These are phyloP conservation scores for Oreochromis niloticus DNA, from an alignment of 2,113 vertebrate species.

Conservation along the genomic window DNA sequence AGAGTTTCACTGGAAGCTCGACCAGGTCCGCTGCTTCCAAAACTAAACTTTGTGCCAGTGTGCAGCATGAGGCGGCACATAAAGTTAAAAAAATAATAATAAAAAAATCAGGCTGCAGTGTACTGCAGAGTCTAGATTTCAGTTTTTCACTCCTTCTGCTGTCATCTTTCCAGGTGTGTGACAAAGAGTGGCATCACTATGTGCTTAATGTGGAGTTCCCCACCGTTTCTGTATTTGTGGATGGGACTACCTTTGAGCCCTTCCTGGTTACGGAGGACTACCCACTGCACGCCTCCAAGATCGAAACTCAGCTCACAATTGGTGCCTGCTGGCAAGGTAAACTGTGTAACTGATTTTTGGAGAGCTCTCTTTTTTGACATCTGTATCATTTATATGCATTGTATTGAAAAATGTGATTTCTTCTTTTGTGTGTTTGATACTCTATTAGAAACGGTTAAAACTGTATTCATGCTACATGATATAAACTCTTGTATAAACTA, in stretches of 20 bases:
- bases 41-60: neutral
- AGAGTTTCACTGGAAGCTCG: constrained; percentile 96
- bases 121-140: neutral
- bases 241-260: constrained; percentile 85
- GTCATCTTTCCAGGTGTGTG: constrained; percentile 79
- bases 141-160: neutral
- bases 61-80: neutral
- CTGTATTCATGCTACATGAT: neutral
- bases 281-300: constrained; percentile 84
- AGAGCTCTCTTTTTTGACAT: neutral
- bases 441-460: neutral
- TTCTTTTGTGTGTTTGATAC: neutral
- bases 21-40: constrained; percentile 76
- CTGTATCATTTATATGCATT: neutral
- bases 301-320: constrained; percentile 89
- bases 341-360: accelerated
- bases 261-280: constrained; percentile 95
- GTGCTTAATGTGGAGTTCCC: constrained; percentile 90
- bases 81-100: neutral
- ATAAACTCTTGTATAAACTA: neutral
- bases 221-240: constrained; percentile 83
- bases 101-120: neutral
- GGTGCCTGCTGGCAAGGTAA: constrained; percentile 99
- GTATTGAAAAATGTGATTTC: neutral
- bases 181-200: constrained; percentile 98